Evolutionary conservation across 2,797 vertebrate genomes (phyloP), one percentile per base, ranked within the genome.

Genomic region (Trematomus bernacchii): DNA sequence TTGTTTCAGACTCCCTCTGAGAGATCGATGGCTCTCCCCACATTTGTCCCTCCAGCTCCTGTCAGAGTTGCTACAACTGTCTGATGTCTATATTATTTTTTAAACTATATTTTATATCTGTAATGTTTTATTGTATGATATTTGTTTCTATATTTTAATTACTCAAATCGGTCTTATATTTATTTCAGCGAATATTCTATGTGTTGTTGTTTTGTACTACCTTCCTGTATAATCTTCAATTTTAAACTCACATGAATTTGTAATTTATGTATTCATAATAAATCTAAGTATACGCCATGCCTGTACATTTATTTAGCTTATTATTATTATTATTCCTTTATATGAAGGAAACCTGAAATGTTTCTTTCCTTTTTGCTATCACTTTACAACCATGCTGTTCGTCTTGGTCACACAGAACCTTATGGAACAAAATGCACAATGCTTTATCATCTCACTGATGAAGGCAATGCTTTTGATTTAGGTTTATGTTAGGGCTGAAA

Each of bases 51-150:
- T n/a, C 89, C 88, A 2, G 75, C 84, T 0, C 87, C 90, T 6
- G 89, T 93, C 80, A 92, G 94, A 89, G 71, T 88, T 23, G 94
- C 95, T 55, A 95, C 95, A 52, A 95, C 86, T 0, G 95, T 96
- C 13, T 27, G 0, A 19, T 74, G n/a, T 64, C 3, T 47, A 30
- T 52, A 9, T 44, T 48, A 2, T 8, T 37, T 37, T 37, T 37
- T 6, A 37, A 9, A 9, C 1, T 33, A 27, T 69, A 10, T 58
- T 72, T 77, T 21, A 37, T 37, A 43, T 42, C 2, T 23, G 10
- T 58, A 67, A 44, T 54, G 30, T 71, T 19, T 68, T 1, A 58
- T 52, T 70, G 1, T 63, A 27, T 53, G 1, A 53, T 1, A 51
- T 37, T 37, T n/a, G 70, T 55, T 16, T 80, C 3, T 75, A 23